Evolutionary conservation across 1,140 invertebrate genomes (phyloP).

Genomic region (Sweltsa coloradensis): DNA sequence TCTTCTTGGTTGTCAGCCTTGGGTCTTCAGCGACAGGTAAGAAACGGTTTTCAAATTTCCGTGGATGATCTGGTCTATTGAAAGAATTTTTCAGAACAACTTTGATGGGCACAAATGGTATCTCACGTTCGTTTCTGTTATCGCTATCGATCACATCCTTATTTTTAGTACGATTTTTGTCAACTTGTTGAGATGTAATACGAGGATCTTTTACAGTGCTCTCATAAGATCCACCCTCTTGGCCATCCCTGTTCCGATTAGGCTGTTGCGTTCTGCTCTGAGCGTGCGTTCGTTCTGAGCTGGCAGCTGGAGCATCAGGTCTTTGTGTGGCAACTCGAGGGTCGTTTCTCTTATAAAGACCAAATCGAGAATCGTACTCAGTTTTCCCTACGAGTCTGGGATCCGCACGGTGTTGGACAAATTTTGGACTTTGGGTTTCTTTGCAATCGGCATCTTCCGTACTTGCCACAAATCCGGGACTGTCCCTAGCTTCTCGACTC

Average conservation of each 20-base stretch:
- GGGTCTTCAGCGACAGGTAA: neutral
- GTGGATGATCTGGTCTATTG: neutral
- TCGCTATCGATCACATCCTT: no score
- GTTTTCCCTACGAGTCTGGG: neutral
- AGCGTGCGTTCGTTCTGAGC: neutral
- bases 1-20: neutral
- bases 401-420: neutral
- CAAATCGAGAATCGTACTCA: neutral
- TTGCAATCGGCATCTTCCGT: neutral
- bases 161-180: no score
- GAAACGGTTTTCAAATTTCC: neutral
- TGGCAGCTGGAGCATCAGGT: neutral
- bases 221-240: no score
- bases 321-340: neutral
- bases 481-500: no score
- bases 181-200: no score
- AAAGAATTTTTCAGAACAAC: no score
- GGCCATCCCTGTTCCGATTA: no score
- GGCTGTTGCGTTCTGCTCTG: no score
- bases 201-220: no score
- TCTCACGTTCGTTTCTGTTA: no score
- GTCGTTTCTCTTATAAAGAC: neutral
- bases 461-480: neutral
- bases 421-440: neutral
- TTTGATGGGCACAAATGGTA: no score